These are phyloP conservation scores for Labroides dimidiatus DNA, from an alignment of 2,797 vertebrate genomes.

Conservation along the genomic window DNA sequence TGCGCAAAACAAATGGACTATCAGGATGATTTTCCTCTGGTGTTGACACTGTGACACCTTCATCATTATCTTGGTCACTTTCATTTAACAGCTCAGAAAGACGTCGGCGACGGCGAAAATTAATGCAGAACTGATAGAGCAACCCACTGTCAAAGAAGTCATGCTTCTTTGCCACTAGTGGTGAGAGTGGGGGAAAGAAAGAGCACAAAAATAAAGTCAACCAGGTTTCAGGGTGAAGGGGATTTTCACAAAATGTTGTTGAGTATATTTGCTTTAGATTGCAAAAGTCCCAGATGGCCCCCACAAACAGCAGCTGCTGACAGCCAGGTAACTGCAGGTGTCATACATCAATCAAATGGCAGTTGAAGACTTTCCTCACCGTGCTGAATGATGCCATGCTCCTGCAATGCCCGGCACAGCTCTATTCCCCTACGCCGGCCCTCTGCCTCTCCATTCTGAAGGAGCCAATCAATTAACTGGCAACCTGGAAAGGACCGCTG, in stretches of 20 bases:
- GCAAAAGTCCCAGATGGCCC: constrained; percentile 32
- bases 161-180: constrained; percentile 84
- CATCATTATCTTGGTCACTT: constrained; percentile 58
- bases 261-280: constrained; percentile 29
- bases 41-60: constrained; percentile 30
- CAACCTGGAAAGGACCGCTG: constrained; percentile 87
- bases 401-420: constrained; percentile 85
- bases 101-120: constrained; percentile 84
- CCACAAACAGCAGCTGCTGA: constrained; percentile 9
- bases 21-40: constrained; percentile 81
- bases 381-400: constrained; percentile 90
- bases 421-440: constrained; percentile 84
- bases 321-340: not conserved
- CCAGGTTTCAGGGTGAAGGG: constrained; percentile 7
- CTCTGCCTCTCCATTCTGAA: constrained; percentile 86
- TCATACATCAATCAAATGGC: constrained; percentile 23
- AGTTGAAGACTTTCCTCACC: constrained; percentile 76
- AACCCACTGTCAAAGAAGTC: constrained; percentile 89
- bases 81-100: constrained; percentile 87
- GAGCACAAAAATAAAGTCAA: constrained; percentile 31
- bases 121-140: constrained; percentile 91
- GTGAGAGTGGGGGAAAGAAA: not conserved
- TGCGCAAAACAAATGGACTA: constrained; percentile 86
- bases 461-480: constrained; percentile 89
- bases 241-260: not conserved